Evolutionary conservation across 2,888 invertebrate species (phyloP).

Genomic region (Julus scanicus): DNA sequence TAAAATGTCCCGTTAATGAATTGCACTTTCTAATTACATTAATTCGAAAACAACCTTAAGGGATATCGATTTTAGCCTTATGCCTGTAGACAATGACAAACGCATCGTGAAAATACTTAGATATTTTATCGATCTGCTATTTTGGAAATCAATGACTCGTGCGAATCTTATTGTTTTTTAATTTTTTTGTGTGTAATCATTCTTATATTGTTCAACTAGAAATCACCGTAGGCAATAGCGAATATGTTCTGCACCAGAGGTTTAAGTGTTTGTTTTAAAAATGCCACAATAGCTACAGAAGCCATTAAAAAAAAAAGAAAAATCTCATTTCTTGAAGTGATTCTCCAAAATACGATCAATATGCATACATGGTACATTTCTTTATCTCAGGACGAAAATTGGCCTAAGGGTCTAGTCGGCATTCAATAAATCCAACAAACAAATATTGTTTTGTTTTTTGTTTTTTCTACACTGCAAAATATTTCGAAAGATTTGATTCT

Average conservation of each 20-base stretch:
- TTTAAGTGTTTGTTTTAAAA: neutral
- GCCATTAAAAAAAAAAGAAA: neutral
- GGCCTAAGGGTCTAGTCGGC: neutral
- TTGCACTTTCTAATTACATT: constrained; percentile 18
- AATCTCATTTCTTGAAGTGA: neutral
- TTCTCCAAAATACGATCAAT: neutral
- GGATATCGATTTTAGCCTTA: constrained; percentile 8
- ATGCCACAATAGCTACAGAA: neutral
- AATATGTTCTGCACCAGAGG: neutral
- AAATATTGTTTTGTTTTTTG: neutral
- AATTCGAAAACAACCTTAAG: constrained; percentile 14
- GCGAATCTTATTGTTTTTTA: neutral
- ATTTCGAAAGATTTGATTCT: neutral
- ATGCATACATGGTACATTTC: neutral
- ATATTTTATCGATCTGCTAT: neutral
- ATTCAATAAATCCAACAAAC: neutral
- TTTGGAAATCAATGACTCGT: neutral
- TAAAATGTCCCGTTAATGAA: constrained; percentile 4
- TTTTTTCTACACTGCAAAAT: neutral
- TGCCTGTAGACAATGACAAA: neutral
- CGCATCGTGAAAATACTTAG: neutral
- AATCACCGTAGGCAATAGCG: neutral
- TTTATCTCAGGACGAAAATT: neutral
- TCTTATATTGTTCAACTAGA: neutral
- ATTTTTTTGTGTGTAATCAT: neutral